phyloP scores from a whole-genome alignment of 2,797 vertebrate genomes.

The Dendrocincla fuliginosa region DNA sequence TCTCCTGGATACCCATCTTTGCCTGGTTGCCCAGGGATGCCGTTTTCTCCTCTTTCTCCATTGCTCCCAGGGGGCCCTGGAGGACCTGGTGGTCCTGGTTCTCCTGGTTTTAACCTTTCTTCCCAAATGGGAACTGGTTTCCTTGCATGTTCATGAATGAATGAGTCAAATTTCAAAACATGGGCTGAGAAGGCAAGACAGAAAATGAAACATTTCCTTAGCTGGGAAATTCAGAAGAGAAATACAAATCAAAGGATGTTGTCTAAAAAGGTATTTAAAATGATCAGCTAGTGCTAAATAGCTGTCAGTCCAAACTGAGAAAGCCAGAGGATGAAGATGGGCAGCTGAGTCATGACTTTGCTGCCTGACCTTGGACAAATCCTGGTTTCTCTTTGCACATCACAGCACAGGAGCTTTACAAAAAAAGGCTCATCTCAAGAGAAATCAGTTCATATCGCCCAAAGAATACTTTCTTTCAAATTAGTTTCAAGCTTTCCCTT shows the following conservation, averaged over 20 bases:
- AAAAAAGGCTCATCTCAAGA: background rate
- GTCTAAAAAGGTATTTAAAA: background rate
- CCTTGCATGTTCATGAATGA: conserved; percentile 63
- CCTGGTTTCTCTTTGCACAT: background rate
- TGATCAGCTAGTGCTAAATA: background rate
- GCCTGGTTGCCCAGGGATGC: conserved; percentile 56
- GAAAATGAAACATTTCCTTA: background rate
- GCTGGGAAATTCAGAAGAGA: background rate
- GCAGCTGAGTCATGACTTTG: background rate
- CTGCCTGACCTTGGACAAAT: background rate
- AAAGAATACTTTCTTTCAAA: background rate
- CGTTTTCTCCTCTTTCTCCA: conserved; percentile 50
- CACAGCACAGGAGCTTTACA: background rate
- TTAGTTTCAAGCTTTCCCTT: background rate
- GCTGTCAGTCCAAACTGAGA: background rate
- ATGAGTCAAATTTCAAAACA: conserved; percentile 70
- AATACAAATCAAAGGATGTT: background rate
- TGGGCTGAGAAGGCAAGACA: conserved; percentile 65
- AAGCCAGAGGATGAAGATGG: background rate
- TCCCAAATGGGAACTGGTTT: conserved; percentile 75
- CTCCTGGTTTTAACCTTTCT: conserved; percentile 52
- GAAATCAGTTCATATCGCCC: background rate
- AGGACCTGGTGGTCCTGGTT: conserved; percentile 61
- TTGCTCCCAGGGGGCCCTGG: conserved; percentile 35
- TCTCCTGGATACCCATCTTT: conserved; percentile 69